Percentiles rank a stretch among this genome's conserved stretches.
phyloP scores from a whole-genome alignment of 2,888 invertebrate genomes.

The Drosophila monieri region DNA sequence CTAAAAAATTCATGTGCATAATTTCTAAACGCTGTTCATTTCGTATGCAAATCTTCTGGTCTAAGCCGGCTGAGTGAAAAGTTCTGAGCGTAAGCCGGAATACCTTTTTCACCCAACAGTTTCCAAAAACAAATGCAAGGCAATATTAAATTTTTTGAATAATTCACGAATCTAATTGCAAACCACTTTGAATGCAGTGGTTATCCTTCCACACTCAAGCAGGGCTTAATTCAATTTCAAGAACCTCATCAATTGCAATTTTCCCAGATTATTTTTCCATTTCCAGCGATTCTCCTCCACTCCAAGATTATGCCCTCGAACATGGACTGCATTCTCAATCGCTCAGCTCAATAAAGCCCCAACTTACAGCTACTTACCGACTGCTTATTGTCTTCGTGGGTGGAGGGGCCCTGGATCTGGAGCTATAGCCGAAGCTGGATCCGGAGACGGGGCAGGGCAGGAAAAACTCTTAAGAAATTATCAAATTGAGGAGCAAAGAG shows the following conservation, averaged over 20 bases:
- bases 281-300: not conserved
- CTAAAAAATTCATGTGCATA: slow-evolving; percentile 75
- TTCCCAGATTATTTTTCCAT: slow-evolving; percentile 2
- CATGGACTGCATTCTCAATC: slow-evolving; percentile 32
- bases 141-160: slow-evolving; percentile 1
- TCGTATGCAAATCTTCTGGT: slow-evolving; percentile 68
- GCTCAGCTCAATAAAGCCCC: slow-evolving; percentile 40
- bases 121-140: not conserved
- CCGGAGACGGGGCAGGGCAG: not conserved
- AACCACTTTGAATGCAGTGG: slow-evolving; percentile 2
- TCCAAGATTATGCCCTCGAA: slow-evolving; percentile 2
- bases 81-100: slow-evolving; percentile 2
- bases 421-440: no score
- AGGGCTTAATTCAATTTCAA: slow-evolving; percentile 15
- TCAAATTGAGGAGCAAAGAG: slow-evolving; percentile 52
- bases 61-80: slow-evolving; percentile 18
- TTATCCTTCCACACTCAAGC: not conserved
- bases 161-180: slow-evolving; percentile 20
- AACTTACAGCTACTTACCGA: slow-evolving; percentile 37
- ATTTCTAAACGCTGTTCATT: slow-evolving; percentile 70
- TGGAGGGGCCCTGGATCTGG: not conserved
- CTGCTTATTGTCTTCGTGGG: slow-evolving; percentile 14
- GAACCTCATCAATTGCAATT: slow-evolving; percentile 9
- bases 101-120: not conserved
- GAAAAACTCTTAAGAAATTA: slow-evolving; percentile 67